A percentile compares a stretch with the other conserved stretches of the same genome.
Evolutionary conservation across 2,797 vertebrate species (phyloP).

Genomic region (Leucoraja ocellata): DNA sequence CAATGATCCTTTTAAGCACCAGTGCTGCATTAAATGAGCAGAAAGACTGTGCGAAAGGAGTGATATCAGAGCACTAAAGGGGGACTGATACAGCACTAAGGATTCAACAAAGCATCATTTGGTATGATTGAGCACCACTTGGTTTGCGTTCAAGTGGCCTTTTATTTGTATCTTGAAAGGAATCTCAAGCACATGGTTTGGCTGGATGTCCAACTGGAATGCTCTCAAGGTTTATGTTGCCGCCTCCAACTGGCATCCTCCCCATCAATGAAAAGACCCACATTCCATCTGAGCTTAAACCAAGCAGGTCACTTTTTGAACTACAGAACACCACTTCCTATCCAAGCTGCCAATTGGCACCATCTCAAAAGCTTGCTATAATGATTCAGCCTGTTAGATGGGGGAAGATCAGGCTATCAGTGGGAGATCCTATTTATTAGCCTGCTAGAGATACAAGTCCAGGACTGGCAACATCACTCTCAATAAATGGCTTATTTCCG

Average conservation of each 20-base stretch:
- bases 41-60: constrained; percentile 20
- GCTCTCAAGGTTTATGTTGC: not conserved
- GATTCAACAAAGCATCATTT: constrained; percentile 26
- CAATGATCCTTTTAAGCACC: constrained; percentile 23
- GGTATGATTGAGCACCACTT: constrained; percentile 31
- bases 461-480: not conserved
- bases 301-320: constrained; percentile 13
- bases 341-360: constrained; percentile 5
- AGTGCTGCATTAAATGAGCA: constrained; percentile 7
- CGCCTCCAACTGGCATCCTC: constrained; percentile 32
- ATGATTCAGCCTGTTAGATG: not conserved
- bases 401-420: not conserved
- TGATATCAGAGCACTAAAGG: constrained; percentile 11
- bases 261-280: not conserved
- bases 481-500: not conserved
- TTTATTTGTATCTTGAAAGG: constrained; percentile 34
- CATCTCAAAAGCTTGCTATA: constrained; percentile 4
- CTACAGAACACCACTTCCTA: not conserved
- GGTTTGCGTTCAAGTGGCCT: constrained; percentile 32
- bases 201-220: constrained; percentile 14
- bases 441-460: not conserved
- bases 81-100: constrained; percentile 10
- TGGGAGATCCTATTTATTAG: not conserved
- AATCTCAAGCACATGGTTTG: constrained; percentile 21
- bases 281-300: constrained; percentile 6